These are phyloP conservation scores for Drosophila ezoana DNA, from an alignment of 2,888 invertebrate genomes.

Conservation along the genomic window DNA sequence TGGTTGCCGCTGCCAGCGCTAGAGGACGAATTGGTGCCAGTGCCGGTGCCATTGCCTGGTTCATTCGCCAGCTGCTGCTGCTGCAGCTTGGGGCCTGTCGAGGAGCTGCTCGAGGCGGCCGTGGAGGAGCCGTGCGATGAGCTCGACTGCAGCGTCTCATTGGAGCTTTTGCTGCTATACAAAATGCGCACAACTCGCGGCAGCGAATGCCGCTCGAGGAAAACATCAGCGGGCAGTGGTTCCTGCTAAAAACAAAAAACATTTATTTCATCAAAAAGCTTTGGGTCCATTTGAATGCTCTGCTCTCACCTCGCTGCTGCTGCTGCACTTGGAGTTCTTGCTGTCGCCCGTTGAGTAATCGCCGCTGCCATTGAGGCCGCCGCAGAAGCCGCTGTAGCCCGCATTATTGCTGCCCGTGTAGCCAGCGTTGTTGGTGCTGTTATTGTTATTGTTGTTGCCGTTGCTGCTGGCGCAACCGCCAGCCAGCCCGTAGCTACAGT, in stretches of 20 bases:
- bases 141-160: constrained; percentile 84
- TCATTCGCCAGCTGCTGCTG: constrained; percentile 11
- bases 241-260: constrained; percentile 58
- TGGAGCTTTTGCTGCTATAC: constrained; percentile 80
- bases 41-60: constrained; percentile 6
- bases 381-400: constrained; percentile 63
- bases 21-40: constrained; percentile 41
- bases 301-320: constrained; percentile 81
- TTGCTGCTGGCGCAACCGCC: constrained; percentile 14
- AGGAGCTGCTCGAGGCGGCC: constrained; percentile 81
- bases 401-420: constrained; percentile 5
- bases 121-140: constrained; percentile 84
- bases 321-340: constrained; percentile 84
- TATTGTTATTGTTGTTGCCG: constrained; percentile 9
- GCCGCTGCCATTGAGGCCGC: constrained; percentile 73
- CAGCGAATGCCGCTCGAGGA: constrained; percentile 83
- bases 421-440: constrained; percentile 4
- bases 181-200: constrained; percentile 84
- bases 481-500: constrained; percentile 76
- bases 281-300: neutral
- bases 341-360: constrained; percentile 85
- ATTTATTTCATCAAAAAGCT: neutral
- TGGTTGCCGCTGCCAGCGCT: constrained; percentile 47
- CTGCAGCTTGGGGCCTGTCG: constrained; percentile 57
- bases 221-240: constrained; percentile 83